Evolutionary conservation across 1,140 invertebrate genomes (phyloP).

Genomic region (Bombus impatiens): DNA sequence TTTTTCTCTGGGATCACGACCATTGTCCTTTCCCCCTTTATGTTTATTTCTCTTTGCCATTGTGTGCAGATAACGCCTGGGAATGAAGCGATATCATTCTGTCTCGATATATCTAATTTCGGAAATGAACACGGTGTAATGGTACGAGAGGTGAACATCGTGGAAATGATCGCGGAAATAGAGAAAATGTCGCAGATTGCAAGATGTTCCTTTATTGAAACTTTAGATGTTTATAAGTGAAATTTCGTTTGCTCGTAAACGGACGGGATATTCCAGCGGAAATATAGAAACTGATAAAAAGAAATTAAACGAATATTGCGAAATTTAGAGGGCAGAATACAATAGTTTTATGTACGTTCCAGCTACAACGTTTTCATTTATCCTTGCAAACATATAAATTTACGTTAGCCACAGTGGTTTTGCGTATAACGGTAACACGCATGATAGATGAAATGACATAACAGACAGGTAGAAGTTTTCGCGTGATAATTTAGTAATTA

Average conservation of each 20-base stretch:
- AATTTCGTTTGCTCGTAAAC: neutral
- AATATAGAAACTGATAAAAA: neutral
- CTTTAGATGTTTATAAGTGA: neutral
- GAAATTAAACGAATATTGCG: neutral
- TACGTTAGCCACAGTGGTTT: neutral
- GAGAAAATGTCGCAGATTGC: neutral
- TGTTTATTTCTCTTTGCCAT: conserved; percentile 4
- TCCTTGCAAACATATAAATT: too few species aligned
- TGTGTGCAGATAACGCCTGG: conserved; percentile 35
- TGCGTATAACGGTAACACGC: neutral
- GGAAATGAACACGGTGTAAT: neutral
- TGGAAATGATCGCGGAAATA: neutral
- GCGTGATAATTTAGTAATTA: neutral
- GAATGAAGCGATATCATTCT: conserved; percentile 5
- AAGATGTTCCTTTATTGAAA: neutral
- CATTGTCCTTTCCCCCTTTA: conserved; percentile 9
- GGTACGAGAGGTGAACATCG: neutral
- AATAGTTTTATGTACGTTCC: neutral
- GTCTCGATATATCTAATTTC: neutral
- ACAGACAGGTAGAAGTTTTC: neutral
- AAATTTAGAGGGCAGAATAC: neutral
- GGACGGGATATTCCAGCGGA: too few species aligned
- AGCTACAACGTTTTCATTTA: neutral
- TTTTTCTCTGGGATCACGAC: conserved; percentile 2
- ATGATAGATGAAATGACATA: neutral